phyloP scores from a whole-genome alignment of 2,888 invertebrate species.

The Gryllus longicercus region DNA sequence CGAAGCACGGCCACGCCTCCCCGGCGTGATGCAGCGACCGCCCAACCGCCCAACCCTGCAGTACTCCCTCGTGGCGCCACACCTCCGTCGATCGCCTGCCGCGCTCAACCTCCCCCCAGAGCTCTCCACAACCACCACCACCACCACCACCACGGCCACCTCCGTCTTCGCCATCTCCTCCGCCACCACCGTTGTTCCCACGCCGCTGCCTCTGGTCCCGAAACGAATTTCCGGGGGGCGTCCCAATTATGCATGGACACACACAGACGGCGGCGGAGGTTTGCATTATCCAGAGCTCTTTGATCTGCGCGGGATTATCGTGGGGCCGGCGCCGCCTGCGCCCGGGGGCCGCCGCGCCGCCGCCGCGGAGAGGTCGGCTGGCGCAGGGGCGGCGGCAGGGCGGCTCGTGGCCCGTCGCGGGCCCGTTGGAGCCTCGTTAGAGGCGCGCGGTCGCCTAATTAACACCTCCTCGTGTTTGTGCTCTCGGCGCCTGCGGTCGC shows the following conservation, averaged over 20 bases:
- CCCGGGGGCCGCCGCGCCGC: neutral
- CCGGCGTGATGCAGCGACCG: too few relatives aligned
- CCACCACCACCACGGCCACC: too few relatives aligned
- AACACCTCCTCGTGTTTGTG: conserved; percentile 1
- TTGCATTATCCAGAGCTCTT: conserved; percentile 7
- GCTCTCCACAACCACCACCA: too few relatives aligned
- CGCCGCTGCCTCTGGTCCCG: neutral
- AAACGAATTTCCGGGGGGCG: neutral
- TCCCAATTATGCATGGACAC: neutral
- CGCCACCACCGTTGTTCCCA: too few relatives aligned
- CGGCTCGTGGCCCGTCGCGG: neutral
- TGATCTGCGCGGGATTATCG: neutral
- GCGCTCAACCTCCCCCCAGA: too few relatives aligned
- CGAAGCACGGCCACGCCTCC: too few relatives aligned
- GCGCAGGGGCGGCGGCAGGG: neutral
- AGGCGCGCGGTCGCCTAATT: neutral
- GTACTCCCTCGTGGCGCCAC: too few relatives aligned
- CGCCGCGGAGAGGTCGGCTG: neutral
- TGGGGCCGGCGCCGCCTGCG: neutral
- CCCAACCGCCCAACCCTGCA: too few relatives aligned
- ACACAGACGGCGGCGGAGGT: neutral
- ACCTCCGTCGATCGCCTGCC: too few relatives aligned
- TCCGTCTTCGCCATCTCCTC: too few relatives aligned
- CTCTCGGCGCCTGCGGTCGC: neutral
- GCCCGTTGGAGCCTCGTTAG: conserved; percentile 1